phyloP scores from a whole-genome alignment of 1,140 invertebrate species.

The Ceratina australensis region DNA sequence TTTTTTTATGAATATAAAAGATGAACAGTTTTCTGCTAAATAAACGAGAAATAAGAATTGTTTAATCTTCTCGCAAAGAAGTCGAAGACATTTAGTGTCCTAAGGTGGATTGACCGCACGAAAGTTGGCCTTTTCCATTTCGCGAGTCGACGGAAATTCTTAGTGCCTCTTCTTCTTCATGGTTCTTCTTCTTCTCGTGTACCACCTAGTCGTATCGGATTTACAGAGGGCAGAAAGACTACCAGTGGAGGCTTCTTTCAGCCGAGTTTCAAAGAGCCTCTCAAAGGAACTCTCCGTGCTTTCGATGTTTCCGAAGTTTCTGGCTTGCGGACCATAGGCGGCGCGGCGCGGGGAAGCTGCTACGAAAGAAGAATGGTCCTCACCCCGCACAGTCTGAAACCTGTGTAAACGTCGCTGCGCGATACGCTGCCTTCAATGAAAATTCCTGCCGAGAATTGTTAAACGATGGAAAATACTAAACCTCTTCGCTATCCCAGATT shows the following conservation, averaged over 20 bases:
- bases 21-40: not conserved
- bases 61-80: not conserved
- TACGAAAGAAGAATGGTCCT: constrained; percentile 40
- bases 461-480: not conserved
- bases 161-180: not conserved
- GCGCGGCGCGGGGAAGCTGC: constrained; percentile 42
- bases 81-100: not conserved
- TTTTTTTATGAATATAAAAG: not conserved
- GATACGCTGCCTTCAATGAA: too few relatives aligned
- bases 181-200: not conserved
- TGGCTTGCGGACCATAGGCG: constrained; percentile 41
- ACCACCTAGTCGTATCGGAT: constrained; percentile 43
- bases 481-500: too few relatives aligned
- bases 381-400: not conserved
- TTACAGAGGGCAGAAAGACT: constrained; percentile 35
- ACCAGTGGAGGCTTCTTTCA: constrained; percentile 51
- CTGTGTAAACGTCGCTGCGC: constrained; percentile 11
- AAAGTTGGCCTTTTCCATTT: constrained; percentile 31
- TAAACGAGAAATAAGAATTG: not conserved
- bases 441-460: not conserved
- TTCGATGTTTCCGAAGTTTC: constrained; percentile 67
- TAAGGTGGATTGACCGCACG: constrained; percentile 28
- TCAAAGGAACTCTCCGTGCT: constrained; percentile 65
- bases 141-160: constrained; percentile 47
- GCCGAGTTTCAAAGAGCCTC: constrained; percentile 65